phyloP scores from a whole-genome alignment of 1,140 invertebrate genomes.

The Aleiodes sp. region DNA sequence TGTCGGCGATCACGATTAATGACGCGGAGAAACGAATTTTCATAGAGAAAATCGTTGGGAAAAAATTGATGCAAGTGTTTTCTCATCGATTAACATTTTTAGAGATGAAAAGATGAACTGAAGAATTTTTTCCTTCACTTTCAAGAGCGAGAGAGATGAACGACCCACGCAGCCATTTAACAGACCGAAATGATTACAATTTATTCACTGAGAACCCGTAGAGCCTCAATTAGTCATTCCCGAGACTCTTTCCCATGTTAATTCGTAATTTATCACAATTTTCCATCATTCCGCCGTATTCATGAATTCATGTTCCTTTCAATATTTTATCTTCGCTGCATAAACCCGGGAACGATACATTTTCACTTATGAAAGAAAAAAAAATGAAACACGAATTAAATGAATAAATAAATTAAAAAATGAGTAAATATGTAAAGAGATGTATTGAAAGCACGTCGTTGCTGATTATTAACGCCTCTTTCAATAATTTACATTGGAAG shows the following conservation, averaged over 20 bases:
- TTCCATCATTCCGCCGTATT: not conserved
- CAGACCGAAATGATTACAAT: not conserved
- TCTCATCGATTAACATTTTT: not conserved
- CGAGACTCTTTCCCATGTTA: not conserved
- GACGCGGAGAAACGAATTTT: no score
- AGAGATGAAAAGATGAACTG: not conserved
- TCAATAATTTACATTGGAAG: slow-evolving; percentile 19
- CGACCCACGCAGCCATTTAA: not conserved
- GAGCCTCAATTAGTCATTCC: not conserved
- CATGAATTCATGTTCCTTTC: not conserved
- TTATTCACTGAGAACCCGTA: not conserved
- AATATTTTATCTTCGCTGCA: not conserved
- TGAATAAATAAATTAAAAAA: not conserved
- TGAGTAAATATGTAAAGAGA: not conserved
- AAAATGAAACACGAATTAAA: no score
- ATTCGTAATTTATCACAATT: not conserved
- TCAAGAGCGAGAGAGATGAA: not conserved
- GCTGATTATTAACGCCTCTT: slow-evolving; percentile 3
- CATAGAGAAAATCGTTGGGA: no score
- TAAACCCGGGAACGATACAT: not conserved
- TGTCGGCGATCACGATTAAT: no score
- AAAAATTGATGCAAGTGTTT: no score
- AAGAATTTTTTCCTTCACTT: not conserved
- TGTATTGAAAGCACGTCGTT: not conserved
- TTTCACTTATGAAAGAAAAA: not conserved